phyloP scores from a whole-genome alignment of 2,888 invertebrate genomes.

The Aricia artaxerxes region DNA sequence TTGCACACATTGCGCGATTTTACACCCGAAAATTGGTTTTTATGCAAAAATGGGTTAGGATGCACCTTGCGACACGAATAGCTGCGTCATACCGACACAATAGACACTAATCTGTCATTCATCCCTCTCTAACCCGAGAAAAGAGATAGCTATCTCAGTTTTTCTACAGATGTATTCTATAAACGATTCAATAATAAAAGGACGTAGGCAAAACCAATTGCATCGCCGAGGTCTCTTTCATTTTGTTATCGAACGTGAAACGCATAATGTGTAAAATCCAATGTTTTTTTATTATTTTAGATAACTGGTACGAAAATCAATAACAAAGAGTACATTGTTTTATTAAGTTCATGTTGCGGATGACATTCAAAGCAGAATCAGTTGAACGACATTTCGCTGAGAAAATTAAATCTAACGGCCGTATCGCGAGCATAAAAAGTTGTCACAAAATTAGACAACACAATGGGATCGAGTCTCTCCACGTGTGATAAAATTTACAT shows the following conservation, averaged over 20 bases:
- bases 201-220: conserved; percentile 48
- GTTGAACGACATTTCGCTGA: not conserved
- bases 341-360: not conserved
- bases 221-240: not conserved
- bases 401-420: conserved; percentile 22
- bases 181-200: conserved; percentile 72
- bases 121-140: conserved; percentile 50
- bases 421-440: not conserved
- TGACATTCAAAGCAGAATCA: not conserved
- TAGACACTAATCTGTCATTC: conserved; percentile 60
- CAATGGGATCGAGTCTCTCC: conserved; percentile 34
- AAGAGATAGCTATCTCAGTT: conserved; percentile 53
- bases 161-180: conserved; percentile 63
- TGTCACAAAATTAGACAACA: conserved; percentile 11
- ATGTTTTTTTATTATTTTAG: not conserved
- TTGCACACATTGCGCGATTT: conserved; percentile 63
- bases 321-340: not conserved
- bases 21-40: conserved; percentile 56
- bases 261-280: not conserved
- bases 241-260: not conserved
- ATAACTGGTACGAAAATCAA: not conserved
- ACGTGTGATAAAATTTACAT: conserved; percentile 37
- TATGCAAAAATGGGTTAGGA: conserved; percentile 73
- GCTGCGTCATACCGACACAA: conserved; percentile 63
- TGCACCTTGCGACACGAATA: conserved; percentile 71